phyloP scores from a whole-genome alignment of 53 echinoderm and acorn worm species.

The Zoroaster sp. region DNA sequence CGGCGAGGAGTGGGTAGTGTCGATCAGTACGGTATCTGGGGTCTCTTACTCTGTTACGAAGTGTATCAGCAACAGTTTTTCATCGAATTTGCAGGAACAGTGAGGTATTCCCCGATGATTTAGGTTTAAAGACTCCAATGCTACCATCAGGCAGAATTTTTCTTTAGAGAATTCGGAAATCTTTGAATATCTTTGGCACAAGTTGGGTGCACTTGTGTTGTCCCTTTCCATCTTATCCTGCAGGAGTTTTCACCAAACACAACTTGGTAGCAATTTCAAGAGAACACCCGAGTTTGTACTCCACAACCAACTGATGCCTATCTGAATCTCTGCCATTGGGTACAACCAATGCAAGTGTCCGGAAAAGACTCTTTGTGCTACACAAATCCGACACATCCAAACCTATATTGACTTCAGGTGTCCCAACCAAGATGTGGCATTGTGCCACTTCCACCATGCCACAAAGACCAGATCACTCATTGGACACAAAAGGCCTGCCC shows the following conservation, averaged over 20 bases:
- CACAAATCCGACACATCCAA: background rate
- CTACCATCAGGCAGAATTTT: background rate
- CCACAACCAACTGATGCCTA: conserved; percentile 23
- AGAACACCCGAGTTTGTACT: conserved; percentile 38
- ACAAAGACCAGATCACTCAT: conserved; percentile 46
- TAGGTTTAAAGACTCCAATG: too few relatives aligned
- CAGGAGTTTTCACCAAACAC: background rate
- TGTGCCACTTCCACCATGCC: conserved; percentile 68
- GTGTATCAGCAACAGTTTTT: background rate
- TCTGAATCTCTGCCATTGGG: too few relatives aligned
- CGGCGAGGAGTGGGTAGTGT: background rate
- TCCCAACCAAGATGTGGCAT: conserved; percentile 56
- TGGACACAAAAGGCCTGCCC: conserved; percentile 9
- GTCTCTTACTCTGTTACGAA: too few relatives aligned
- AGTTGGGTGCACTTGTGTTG: background rate
- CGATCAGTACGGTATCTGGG: background rate
- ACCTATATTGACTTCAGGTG: conserved; percentile 4
- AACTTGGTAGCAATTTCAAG: too few relatives aligned
- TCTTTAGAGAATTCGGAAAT: background rate
- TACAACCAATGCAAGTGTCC: too few relatives aligned
- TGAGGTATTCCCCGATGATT: background rate
- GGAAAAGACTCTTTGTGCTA: too few relatives aligned
- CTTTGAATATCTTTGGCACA: conserved; percentile 10
- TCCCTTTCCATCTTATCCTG: background rate
- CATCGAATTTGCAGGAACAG: background rate